Base-by-base conservation (phyloP, 2,797 vertebrate species). In the Crossoptilon crossoptilon region DNA sequence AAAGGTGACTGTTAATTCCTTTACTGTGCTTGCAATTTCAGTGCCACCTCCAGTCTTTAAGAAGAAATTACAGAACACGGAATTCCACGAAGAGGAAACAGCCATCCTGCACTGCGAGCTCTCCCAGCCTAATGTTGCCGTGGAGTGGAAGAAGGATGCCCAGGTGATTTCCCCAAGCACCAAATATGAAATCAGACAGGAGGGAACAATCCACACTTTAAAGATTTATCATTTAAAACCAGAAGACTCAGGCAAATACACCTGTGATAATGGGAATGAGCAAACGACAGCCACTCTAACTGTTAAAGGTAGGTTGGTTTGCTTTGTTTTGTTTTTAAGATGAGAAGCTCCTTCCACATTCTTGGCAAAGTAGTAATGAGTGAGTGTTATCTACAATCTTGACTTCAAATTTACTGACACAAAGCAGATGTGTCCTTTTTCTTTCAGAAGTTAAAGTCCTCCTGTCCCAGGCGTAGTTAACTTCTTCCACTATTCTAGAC, bases 21-120 rank as follows among this genome's bases (percentile, higher is more conserved):
- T 67, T 24, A 18, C 68, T 59, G 31, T 59, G 8, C 51, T 82
- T 88, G 67, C 77, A 9, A 83, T 96, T 95, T 73, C 92, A 97
- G 97, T 95, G 53, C 94, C 93, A 69, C 96, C 95, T 94, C 96
- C 97, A 75, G 76, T 95, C 59, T 97, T 97, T 37, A 93, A 96
- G 56, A 91, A 94, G 90, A 93, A 96, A 72, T 72, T 97, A 15
- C 85, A 88, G 43, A 96, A 86, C 80, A 53, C 69, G 31, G 93
- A 92, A 16, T 15, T 91, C 19, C 89, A 93, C 82, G 96, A 97
- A 63, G 95, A 92, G 37, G 94, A 66, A 37, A 71, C 88, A 3
- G 93, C 90, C 27, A 2, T 72, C 23, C 92, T 96, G n/a, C 16
- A 24, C 59, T 97, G 95, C 1, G 91, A 95, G 82, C 15, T 97